Percentiles rank a stretch among this genome's conserved stretches.
phyloP scores from a whole-genome alignment of 2,113 vertebrate species.

The Crotalus viridis region DNA sequence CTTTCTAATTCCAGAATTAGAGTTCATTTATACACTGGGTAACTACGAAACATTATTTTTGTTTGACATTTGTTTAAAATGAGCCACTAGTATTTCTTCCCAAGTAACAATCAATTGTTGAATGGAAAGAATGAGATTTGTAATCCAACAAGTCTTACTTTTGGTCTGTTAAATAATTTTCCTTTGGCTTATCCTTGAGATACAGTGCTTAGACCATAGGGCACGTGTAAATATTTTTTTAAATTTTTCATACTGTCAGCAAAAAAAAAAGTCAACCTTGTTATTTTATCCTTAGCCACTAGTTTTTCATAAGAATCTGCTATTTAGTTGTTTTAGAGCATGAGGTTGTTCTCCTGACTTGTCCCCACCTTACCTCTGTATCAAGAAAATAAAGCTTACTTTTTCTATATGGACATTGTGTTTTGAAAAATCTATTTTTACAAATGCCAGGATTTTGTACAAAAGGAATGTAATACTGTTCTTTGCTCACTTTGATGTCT shows the following conservation, averaged over 20 bases:
- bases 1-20: not conserved
- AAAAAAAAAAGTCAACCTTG: constrained; percentile 26
- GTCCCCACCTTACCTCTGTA: not conserved
- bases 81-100: not conserved
- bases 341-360: constrained; percentile 51
- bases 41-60: not conserved
- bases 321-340: constrained; percentile 42
- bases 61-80: constrained; percentile 1
- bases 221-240: constrained; percentile 16
- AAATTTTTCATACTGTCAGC: not conserved
- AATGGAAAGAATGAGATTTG: not conserved
- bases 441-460: constrained; percentile 21
- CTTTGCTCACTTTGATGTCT: not conserved
- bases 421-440: not conserved
- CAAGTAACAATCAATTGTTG: not conserved
- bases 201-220: constrained; percentile 3
- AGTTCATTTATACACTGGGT: not conserved
- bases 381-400: constrained; percentile 47
- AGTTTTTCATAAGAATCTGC: constrained; percentile 37
- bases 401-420: not conserved
- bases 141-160: constrained; percentile 1
- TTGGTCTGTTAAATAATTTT: constrained; percentile 23
- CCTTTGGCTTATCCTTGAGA: constrained; percentile 14
- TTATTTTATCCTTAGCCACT: not conserved
- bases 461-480: constrained; percentile 21